A percentile compares a stretch with the other conserved stretches of the same genome.
Conservation (phyloP, 2,888 invertebrate genomes). For the Eilema sororculum region DNA sequence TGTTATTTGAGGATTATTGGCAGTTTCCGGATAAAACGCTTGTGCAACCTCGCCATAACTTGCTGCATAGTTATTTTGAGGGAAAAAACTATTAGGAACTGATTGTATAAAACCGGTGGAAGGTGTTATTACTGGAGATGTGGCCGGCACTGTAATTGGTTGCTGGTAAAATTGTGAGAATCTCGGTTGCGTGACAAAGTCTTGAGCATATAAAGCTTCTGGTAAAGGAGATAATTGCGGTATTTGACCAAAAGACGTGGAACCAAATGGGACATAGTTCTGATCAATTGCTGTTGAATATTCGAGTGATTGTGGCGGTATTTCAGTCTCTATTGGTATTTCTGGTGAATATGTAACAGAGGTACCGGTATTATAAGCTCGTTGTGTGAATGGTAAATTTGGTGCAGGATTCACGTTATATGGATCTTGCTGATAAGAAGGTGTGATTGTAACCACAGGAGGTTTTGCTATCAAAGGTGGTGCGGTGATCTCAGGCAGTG, state of each 20-base stretch:
- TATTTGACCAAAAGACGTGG: neutral
- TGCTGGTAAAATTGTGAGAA: conserved; percentile 23
- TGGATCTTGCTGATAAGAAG: conserved; percentile 16
- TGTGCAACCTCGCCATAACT: neutral
- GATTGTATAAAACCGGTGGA: neutral
- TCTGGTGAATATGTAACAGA: conserved; percentile 6
- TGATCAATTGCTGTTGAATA: conserved; percentile 3
- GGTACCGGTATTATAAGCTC: conserved; percentile 7
- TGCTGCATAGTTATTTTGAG: neutral
- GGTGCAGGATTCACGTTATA: conserved; percentile 22
- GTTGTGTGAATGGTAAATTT: conserved; percentile 12
- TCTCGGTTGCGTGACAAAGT: neutral
- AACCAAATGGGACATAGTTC: neutral
- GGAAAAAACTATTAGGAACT: neutral
- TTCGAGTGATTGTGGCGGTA: neutral
- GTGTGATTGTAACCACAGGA: neutral
- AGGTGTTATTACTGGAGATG: neutral
- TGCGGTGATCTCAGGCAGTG: conserved; percentile 22
- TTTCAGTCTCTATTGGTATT: neutral
- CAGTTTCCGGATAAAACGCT: neutral
- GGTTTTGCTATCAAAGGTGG: conserved; percentile 14
- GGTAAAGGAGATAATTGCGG: neutral
- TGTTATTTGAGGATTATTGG: conserved; percentile 2
- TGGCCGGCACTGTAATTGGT: conserved; percentile 20
- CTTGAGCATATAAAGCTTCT: neutral